phyloP scores from a whole-genome alignment of 2,113 vertebrate genomes.

The Hypocryptadius cinnamomeus region DNA sequence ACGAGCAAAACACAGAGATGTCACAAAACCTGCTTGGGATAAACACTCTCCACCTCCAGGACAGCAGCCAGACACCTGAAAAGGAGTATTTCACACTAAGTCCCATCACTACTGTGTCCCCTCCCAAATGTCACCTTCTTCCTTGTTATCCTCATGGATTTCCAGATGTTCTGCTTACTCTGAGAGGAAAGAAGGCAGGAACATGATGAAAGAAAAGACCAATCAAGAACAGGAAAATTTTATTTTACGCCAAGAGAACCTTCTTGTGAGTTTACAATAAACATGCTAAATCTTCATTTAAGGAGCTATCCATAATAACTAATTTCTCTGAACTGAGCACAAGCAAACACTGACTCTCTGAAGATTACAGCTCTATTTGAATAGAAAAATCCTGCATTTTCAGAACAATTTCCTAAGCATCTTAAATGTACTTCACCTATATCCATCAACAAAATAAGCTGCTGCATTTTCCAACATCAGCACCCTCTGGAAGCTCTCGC shows the following conservation, averaged over 20 bases:
- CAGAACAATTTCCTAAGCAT: neutral
- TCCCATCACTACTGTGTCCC: neutral
- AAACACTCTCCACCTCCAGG: neutral
- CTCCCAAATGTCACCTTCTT: neutral
- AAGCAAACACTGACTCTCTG: neutral
- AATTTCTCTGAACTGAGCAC: accelerated
- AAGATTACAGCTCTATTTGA: neutral
- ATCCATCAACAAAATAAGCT: neutral
- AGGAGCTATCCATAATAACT: neutral
- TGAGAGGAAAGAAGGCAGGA: neutral
- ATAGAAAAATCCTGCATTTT: neutral
- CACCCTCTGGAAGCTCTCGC: neutral
- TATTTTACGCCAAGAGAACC: neutral
- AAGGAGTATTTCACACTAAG: neutral
- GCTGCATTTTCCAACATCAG: neutral
- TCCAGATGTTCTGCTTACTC: neutral
- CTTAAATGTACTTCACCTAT: neutral
- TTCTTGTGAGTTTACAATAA: neutral
- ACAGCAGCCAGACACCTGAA: neutral
- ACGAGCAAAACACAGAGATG: accelerated
- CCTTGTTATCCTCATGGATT: neutral
- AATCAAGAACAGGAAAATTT: neutral
- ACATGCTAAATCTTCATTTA: neutral
- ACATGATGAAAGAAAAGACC: neutral
- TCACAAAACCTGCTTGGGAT: neutral